Evolutionary conservation across 2,113 vertebrate genomes (phyloP).

Genomic region (Periophthalmus modestus): DNA sequence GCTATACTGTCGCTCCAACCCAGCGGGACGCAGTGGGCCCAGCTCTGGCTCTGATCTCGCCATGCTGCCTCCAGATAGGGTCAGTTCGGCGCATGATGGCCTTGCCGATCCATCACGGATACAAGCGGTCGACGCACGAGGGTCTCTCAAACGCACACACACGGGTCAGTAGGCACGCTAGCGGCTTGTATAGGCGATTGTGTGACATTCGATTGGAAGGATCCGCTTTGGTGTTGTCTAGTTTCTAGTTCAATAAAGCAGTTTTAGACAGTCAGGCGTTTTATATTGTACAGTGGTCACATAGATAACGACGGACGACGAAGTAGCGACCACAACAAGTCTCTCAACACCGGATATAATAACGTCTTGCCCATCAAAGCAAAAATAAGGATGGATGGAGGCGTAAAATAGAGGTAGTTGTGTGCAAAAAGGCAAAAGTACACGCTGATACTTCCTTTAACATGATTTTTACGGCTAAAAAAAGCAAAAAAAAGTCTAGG

Average conservation of each 20-base stretch:
- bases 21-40: conserved; percentile 67
- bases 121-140: conserved; percentile 49
- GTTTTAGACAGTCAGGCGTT: background rate
- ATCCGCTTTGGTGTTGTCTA: conserved; percentile 66
- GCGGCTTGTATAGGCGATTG: conserved; percentile 70
- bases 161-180: conserved; percentile 75
- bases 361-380: too few relatives aligned
- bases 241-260: conserved; percentile 42
- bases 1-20: conserved; percentile 52
- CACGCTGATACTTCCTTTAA: too few relatives aligned
- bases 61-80: conserved; percentile 74
- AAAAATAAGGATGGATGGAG: too few relatives aligned
- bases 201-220: conserved; percentile 73
- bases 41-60: conserved; percentile 75
- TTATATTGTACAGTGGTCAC: background rate
- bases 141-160: conserved; percentile 54
- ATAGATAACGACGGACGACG: background rate
- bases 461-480: too few relatives aligned
- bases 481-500: too few relatives aligned
- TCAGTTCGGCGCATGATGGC: conserved; percentile 68
- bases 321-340: background rate
- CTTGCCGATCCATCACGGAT: conserved; percentile 62
- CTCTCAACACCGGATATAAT: background rate
- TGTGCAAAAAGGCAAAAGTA: too few relatives aligned
- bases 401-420: too few relatives aligned